Percentiles rank a stretch among this genome's conserved stretches.
Conservation (phyloP, 2,797 vertebrate species). For the Enteromius fasciolatus region DNA sequence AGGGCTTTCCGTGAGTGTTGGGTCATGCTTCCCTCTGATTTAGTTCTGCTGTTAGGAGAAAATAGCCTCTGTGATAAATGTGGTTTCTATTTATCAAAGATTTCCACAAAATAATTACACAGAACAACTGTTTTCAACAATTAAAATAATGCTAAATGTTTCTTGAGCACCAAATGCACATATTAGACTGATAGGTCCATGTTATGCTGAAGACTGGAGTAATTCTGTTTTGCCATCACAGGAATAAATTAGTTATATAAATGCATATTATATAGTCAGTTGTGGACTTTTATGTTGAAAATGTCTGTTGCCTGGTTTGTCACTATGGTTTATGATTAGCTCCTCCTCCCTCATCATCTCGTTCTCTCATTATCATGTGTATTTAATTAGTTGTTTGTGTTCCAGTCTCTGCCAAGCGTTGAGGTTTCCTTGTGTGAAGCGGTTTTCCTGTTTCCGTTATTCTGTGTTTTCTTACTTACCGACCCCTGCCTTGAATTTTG, state of each 20-base stretch:
- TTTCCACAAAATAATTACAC: not conserved
- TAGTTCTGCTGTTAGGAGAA: constrained; percentile 23
- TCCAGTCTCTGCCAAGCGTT: too few relatives aligned
- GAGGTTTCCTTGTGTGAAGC: too few relatives aligned
- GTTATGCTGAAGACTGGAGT: not conserved
- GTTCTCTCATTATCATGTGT: too few relatives aligned
- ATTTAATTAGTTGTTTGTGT: too few relatives aligned
- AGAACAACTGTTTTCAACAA: not conserved
- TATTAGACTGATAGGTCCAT: not conserved
- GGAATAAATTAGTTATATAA: not conserved
- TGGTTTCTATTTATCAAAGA: not conserved
- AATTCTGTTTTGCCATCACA: not conserved
- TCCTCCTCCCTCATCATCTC: too few relatives aligned
- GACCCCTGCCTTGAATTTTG: too few relatives aligned
- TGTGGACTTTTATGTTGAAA: too few relatives aligned
- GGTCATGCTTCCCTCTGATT: constrained; percentile 9
- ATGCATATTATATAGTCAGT: too few relatives aligned
- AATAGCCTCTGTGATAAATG: constrained; percentile 6
- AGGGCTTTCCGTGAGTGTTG: constrained; percentile 2
- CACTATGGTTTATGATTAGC: too few relatives aligned
- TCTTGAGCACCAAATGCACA: not conserved
- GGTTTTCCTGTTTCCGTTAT: too few relatives aligned
- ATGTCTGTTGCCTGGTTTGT: too few relatives aligned
- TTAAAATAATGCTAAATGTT: not conserved
- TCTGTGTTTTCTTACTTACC: too few relatives aligned